Conservation (phyloP, 2,888 invertebrate species). For the Adineta ricciae region DNA sequence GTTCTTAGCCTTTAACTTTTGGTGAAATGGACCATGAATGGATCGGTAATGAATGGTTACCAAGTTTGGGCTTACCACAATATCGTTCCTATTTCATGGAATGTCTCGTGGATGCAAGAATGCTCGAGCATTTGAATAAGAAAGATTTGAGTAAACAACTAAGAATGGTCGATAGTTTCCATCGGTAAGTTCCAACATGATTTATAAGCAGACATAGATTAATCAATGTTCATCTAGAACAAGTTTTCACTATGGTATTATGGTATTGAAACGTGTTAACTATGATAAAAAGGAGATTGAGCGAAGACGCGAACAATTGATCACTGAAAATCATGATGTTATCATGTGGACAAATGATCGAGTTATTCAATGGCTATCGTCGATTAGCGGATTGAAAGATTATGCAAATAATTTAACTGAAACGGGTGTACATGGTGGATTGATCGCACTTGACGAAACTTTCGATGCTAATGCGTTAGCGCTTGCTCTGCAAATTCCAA, state of each 20-base stretch:
- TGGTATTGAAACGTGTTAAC: conserved; percentile 88
- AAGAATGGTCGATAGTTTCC: conserved; percentile 98
- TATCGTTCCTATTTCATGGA: conserved; percentile 99
- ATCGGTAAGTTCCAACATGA: conserved; percentile 59
- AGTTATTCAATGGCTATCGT: conserved; percentile 84
- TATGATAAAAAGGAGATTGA: conserved; percentile 81
- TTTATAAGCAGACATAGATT: too few species aligned
- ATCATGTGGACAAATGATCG: conserved; percentile 96
- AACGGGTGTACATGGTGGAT: conserved; percentile 93
- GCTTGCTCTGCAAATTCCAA: conserved; percentile 89
- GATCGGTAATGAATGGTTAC: conserved; percentile 97
- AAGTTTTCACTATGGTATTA: conserved; percentile 92
- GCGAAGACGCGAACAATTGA: conserved; percentile 76
- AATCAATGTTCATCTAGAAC: conserved; percentile 63
- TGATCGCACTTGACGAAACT: conserved; percentile 82
- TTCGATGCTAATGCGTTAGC: conserved; percentile 61
- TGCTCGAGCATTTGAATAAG: conserved; percentile 96
- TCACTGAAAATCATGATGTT: conserved; percentile 73
- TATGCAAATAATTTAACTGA: conserved; percentile 88
- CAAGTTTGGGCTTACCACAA: conserved; percentile 83
- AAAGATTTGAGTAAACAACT: conserved; percentile 89
- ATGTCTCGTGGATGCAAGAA: conserved; percentile 93
- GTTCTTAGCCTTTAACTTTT: conserved; percentile 59
- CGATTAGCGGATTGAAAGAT: conserved; percentile 81
- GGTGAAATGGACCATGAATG: conserved; percentile 99